Evolutionary conservation across 2,797 vertebrate genomes (phyloP).

Genomic region (Hippoglossus hippoglossus): DNA sequence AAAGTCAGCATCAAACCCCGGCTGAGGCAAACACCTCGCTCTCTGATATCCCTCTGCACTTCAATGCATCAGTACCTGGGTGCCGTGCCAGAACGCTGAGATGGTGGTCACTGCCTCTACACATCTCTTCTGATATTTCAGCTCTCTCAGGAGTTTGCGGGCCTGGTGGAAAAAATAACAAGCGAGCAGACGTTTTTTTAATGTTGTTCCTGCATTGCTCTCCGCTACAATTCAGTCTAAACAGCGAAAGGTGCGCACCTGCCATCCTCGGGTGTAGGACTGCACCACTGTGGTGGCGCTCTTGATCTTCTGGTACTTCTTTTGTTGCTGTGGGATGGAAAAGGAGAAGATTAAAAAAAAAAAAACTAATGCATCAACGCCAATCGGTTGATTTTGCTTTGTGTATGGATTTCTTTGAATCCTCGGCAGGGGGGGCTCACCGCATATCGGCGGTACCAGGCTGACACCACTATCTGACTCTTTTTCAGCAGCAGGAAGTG

Average conservation of each 20-base stretch:
- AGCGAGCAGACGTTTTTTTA: background rate
- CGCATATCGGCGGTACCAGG: conserved; percentile 93
- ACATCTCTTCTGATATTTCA: conserved; percentile 95
- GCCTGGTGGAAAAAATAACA: conserved; percentile 81
- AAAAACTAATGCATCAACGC: conserved; percentile 10
- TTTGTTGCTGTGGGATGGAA: conserved; percentile 89
- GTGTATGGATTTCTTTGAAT: background rate
- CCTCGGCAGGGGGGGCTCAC: conserved; percentile 79
- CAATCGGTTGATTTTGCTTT: background rate
- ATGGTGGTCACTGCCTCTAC: conserved; percentile 94
- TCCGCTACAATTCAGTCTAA: background rate
- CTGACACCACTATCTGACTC: conserved; percentile 93
- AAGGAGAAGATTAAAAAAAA: conserved; percentile 21
- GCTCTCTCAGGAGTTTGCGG: conserved; percentile 91
- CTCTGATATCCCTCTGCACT: conserved; percentile 10
- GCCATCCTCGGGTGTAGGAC: conserved; percentile 97
- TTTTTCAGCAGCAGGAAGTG: conserved; percentile 92
- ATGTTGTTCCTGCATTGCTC: background rate
- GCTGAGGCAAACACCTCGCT: conserved; percentile 11
- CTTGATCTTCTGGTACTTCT: conserved; percentile 92
- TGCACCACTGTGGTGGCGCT: conserved; percentile 90
- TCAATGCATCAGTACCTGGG: conserved; percentile 86
- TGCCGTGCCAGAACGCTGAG: conserved; percentile 94
- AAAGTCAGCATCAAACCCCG: conserved; percentile 14
- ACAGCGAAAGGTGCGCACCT: conserved; percentile 80